Conservation (phyloP, 2,888 invertebrate genomes). For the Tipula lateralis region DNA sequence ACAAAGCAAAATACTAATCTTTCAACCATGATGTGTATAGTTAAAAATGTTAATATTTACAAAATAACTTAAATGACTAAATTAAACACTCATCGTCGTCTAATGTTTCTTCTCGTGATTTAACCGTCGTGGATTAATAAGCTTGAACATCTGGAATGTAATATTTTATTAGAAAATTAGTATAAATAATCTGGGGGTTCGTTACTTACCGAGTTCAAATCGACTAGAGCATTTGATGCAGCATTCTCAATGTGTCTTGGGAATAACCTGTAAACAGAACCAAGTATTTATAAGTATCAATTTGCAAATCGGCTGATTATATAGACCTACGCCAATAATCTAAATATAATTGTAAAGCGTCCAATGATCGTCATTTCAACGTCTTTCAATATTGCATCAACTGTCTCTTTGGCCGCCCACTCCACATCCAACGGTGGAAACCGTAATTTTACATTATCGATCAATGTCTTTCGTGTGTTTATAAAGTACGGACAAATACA, state of each 20-base stretch:
- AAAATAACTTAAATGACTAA: neutral
- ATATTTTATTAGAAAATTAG: neutral
- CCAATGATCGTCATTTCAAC: neutral
- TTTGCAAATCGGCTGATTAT: neutral
- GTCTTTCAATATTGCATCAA: neutral
- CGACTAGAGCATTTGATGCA: neutral
- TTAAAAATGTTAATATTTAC: neutral
- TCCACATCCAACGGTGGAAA: conserved; percentile 2
- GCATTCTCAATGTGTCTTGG: conserved; percentile 20
- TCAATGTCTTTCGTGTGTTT: neutral
- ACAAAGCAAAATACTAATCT: neutral
- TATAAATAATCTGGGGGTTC: too few species aligned
- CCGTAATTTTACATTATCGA: neutral
- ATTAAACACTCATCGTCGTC: neutral
- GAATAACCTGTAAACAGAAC: conserved; percentile 19
- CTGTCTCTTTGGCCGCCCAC: conserved; percentile 4
- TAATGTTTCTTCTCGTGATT: neutral
- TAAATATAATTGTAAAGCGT: neutral
- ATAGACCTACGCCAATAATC: neutral
- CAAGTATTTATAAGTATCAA: neutral
- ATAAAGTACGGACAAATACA: neutral
- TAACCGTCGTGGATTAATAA: neutral
- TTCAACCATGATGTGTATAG: neutral
- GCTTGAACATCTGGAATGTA: neutral
- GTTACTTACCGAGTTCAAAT: neutral